Base-by-base conservation (phyloP, 1,140 invertebrate species). In the Cydia amplana region DNA sequence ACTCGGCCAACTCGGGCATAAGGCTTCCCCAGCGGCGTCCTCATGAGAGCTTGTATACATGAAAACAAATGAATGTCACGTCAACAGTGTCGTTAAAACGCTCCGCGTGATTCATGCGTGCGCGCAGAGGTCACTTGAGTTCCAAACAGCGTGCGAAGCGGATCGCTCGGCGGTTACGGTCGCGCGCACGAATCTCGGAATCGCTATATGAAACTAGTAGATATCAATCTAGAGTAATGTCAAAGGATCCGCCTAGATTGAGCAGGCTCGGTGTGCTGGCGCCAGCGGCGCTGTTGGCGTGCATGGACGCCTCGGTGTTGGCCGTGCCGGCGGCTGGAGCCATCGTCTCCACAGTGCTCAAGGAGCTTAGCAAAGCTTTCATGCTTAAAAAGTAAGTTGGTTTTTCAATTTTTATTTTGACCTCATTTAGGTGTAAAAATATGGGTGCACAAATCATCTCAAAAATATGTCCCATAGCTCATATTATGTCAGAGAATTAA, bases 241-340 rank as follows among this genome's bases (percentile, higher is more conserved):
- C 89, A 74, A 88, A 82, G 75, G 84, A 90, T 75, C 78, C 78
- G 28, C 79, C 83, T n/a, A 78, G 89, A 74, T 76, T 91, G 49
- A 83, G 89, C 75, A 76, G 91, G 77, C 79, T 92, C 73, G 88
- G 91, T 12, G 91, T 92, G 72, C 79, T 92, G 72, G 91, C 89
- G 4, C 89, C 91, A 32, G 91, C 90, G 0, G 91, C 90, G 18
- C 80, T 91, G 49, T 89, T 87, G 0, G 91, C 85, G 9, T 91
- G 89, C 77, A 91, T 93, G 86, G 93, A 93, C 76, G 91, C 93
- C 10, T 94, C 94, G 20, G 88, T 94, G 32, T 82, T 94, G 46
- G 94, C 93, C 3, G 92, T 94, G 64, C 94, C 94, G 0, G 93
- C 94, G 0, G 94, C 94, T 2, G 93, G 93, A 0, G 94, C 94